A percentile compares a stretch with the other conserved stretches of the same genome.
Evolutionary conservation across 2,113 vertebrate genomes (phyloP).

Genomic region (Tragelaphus buxtoni): DNA sequence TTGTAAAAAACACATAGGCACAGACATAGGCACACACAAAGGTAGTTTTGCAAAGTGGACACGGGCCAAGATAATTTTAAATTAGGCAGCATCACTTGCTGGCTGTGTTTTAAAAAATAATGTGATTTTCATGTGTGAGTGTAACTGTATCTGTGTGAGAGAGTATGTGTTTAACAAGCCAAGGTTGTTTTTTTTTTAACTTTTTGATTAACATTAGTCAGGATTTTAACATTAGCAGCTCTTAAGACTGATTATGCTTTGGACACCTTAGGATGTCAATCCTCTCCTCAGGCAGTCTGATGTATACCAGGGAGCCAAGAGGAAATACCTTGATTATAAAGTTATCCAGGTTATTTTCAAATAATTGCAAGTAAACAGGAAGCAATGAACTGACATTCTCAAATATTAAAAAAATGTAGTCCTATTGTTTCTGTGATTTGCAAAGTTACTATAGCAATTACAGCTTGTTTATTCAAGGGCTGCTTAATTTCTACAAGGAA

Average conservation of each 20-base stretch:
- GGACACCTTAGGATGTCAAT: constrained; percentile 86
- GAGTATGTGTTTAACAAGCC: constrained; percentile 66
- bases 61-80: not conserved
- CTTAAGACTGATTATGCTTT: constrained; percentile 86
- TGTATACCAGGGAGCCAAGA: constrained; percentile 83
- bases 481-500: constrained; percentile 47
- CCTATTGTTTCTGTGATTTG: constrained; percentile 76
- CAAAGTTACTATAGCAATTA: constrained; percentile 66
- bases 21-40: not conserved
- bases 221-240: constrained; percentile 83
- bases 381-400: constrained; percentile 77
- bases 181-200: constrained; percentile 56
- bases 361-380: constrained; percentile 87
- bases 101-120: constrained; percentile 55
- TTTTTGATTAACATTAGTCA: constrained; percentile 84
- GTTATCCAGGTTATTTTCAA: constrained; percentile 86
- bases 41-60: not conserved
- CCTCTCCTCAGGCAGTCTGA: constrained; percentile 84
- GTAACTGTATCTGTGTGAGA: constrained; percentile 28
- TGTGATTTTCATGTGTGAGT: constrained; percentile 30
- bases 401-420: constrained; percentile 64
- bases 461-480: constrained; percentile 52
- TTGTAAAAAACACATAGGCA: not conserved
- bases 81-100: constrained; percentile 20
- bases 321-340: constrained; percentile 88